Conservation (phyloP, 2,113 vertebrate genomes). For the Rhinoptilus africanus region DNA sequence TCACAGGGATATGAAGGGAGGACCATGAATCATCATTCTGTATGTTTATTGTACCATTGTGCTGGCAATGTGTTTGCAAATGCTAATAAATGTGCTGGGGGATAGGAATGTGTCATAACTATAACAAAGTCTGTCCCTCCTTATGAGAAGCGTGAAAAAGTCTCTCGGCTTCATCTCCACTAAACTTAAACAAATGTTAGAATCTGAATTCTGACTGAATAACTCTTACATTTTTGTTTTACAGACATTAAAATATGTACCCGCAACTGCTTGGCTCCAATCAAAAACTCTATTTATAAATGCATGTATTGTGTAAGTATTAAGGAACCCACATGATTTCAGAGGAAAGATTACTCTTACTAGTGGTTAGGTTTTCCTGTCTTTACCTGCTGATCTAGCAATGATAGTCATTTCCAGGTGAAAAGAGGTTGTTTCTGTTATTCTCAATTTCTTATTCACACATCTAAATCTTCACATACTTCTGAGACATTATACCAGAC, state of each 20-base stretch:
- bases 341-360: background rate
- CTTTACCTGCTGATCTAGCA: background rate
- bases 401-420: background rate
- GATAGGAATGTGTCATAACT: background rate
- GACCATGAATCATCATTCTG: background rate
- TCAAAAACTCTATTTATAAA: background rate
- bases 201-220: background rate
- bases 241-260: background rate
- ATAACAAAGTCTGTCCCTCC: background rate
- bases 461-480: background rate
- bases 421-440: background rate
- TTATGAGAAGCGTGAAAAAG: background rate
- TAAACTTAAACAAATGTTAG: background rate
- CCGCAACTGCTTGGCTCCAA: background rate
- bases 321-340: background rate
- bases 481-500: background rate
- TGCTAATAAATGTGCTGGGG: background rate
- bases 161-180: background rate
- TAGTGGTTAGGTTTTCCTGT: background rate
- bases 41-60: background rate
- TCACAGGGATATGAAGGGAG: background rate
- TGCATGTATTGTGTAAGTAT: rapidly evolving
- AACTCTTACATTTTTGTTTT: background rate
- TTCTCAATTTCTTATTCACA: background rate
- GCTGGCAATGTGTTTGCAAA: background rate